Evolutionary conservation across 2,797 vertebrate species (phyloP), one percentile per base, ranked within the genome.

Genomic region (Pseudopleuronectes americanus): DNA sequence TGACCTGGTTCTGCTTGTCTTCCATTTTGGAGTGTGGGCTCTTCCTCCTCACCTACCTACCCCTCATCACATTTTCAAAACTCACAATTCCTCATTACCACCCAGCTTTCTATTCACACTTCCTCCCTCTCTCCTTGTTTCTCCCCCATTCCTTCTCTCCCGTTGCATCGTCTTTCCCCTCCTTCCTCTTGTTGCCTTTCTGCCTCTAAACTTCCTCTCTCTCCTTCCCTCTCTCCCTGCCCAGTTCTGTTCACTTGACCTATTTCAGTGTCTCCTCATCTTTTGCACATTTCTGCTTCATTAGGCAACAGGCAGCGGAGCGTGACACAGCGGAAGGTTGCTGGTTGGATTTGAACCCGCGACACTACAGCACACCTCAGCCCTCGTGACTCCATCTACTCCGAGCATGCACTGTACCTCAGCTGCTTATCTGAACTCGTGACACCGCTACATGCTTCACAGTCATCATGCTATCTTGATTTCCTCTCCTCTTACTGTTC

Each of bases 221-320:
- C 57, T 17, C n/a, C 26, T 60, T 52, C 24, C 52, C 22, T 41
- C 10, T 49, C 28, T 67, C n/a, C 43, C 61, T 71, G 55, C 59
- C 52, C 51, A 38, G 76, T 78, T 78, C 61, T 80, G 66, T 80
- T 61, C 80, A 82, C 84, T 83, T 89, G 86, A 85, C 88, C 90
- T 87, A 86, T 80, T 87, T 85, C 71, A 51, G 24, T 13, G 56
- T 63, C 41, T 77, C 68, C 74, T 69, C 57, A 2, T 80, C 69
- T 76, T 78, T 84, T 60, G 51, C 70, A 38, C 47, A 76, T 81
- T 87, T 88, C 81, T 74, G 81, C 83, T 87, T 84, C 71, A 78
- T 83, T 84, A 77, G 74, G 74, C 76, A 62, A 66, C 71, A 47
- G 1, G 38, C 67, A 66, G 74, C 4, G 13, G 77, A 87, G 76